Evolutionary conservation across 2,888 invertebrate genomes (phyloP).

Genomic region (Sminthurides aquaticus): DNA sequence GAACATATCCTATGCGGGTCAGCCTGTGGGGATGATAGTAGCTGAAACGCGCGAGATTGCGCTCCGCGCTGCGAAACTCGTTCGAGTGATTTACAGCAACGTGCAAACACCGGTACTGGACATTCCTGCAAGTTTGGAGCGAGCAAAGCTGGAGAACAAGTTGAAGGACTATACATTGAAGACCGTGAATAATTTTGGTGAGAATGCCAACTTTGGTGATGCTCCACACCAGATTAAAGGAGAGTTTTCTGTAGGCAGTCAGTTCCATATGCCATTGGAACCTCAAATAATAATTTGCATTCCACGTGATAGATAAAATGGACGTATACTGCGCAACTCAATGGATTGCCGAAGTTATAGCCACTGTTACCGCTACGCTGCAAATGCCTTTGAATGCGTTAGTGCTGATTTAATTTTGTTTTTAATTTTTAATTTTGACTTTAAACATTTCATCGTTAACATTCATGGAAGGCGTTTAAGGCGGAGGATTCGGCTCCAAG

Average conservation of each 20-base stretch:
- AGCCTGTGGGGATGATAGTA: conserved; percentile 47
- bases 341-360: conserved; percentile 57
- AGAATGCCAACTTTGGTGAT: background rate
- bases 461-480: conserved; percentile 72
- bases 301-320: conserved; percentile 61
- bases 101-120: conserved; percentile 45
- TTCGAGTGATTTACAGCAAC: conserved; percentile 47
- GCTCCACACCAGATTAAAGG: conserved; percentile 51
- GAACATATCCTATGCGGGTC: conserved; percentile 46
- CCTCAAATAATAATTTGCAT: conserved; percentile 59
- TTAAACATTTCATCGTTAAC: no score
- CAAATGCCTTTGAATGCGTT: conserved; percentile 57
- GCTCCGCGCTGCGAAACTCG: conserved; percentile 45
- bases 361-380: conserved; percentile 54
- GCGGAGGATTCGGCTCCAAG: conserved; percentile 74
- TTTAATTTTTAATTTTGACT: no score
- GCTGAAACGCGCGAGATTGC: conserved; percentile 45
- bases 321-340: conserved; percentile 58
- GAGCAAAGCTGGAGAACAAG: conserved; percentile 28
- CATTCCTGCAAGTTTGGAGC: conserved; percentile 45
- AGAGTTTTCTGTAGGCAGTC: conserved; percentile 51
- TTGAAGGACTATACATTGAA: conserved; percentile 11
- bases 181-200: background rate
- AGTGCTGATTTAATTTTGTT: no score
- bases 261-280: conserved; percentile 71